phyloP scores from a whole-genome alignment of 2,888 invertebrate species.

The Spilosoma lubricipeda region DNA sequence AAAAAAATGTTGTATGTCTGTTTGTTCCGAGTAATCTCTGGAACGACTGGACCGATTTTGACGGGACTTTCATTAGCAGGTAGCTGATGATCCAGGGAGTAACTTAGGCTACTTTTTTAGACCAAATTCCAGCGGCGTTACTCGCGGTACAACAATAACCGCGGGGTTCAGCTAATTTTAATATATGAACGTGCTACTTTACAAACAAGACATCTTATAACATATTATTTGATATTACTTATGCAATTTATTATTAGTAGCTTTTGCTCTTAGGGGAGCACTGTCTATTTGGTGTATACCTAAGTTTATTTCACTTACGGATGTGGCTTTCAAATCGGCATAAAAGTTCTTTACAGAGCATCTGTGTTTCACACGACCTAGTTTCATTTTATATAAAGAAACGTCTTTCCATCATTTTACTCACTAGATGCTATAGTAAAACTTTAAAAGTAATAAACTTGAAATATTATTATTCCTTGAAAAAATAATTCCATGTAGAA shows the following conservation, averaged over 20 bases:
- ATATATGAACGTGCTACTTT: not conserved
- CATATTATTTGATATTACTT: too few relatives aligned
- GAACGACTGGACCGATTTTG: too few relatives aligned
- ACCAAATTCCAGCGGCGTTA: too few relatives aligned
- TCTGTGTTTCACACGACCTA: slow-evolving; percentile 4
- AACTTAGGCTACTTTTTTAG: too few relatives aligned
- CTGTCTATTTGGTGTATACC: not conserved
- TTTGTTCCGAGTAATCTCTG: too few relatives aligned
- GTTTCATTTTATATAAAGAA: not conserved
- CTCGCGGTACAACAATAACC: too few relatives aligned
- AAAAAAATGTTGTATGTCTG: too few relatives aligned
- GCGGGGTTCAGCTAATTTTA: too few relatives aligned
- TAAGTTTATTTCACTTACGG: not conserved
- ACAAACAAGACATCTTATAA: not conserved
- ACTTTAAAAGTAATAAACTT: not conserved
- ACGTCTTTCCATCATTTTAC: not conserved
- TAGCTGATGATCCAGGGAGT: too few relatives aligned
- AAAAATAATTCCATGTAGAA: too few relatives aligned
- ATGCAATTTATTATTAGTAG: not conserved
- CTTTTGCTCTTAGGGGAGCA: not conserved
- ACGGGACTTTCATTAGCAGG: too few relatives aligned
- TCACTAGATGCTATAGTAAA: not conserved
- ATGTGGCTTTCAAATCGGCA: not conserved
- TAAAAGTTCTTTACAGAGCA: not conserved
- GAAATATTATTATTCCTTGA: too few relatives aligned